phyloP scores from a whole-genome alignment of 1,140 invertebrate genomes.

The Fopius arisanus region DNA sequence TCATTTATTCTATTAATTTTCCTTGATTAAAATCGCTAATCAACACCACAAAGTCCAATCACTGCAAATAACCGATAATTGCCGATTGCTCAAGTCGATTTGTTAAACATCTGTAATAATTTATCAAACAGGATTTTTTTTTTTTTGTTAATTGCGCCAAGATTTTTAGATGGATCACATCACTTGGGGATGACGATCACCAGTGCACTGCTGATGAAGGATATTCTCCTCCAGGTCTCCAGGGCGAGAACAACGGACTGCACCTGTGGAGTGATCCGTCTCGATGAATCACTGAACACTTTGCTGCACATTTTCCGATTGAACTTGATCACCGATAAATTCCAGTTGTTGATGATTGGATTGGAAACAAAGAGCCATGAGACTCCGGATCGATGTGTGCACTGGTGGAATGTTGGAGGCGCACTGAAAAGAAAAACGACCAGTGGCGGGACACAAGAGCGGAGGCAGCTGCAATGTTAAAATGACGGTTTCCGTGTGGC shows the following conservation, averaged over 20 bases:
- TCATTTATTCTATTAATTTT: too few relatives aligned
- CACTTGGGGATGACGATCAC: conserved; percentile 42
- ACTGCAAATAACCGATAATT: too few relatives aligned
- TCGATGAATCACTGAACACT: neutral
- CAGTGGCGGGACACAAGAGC: neutral
- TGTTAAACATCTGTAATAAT: too few relatives aligned
- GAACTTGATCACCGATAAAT: neutral
- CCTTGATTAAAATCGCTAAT: too few relatives aligned
- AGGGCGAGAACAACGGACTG: conserved; percentile 47
- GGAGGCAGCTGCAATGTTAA: conserved; percentile 31
- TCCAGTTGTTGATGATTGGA: neutral
- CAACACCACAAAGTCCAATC: too few relatives aligned
- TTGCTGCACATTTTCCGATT: conserved; percentile 14
- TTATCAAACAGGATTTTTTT: too few relatives aligned
- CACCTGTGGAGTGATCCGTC: conserved; percentile 12
- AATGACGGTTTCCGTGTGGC: conserved; percentile 27
- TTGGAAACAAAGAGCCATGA: neutral
- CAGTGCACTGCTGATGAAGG: conserved; percentile 49
- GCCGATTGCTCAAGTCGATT: too few relatives aligned
- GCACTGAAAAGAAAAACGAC: conserved; percentile 23
- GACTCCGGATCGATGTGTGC: neutral
- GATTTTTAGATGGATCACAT: too few relatives aligned
- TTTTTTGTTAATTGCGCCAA: neutral
- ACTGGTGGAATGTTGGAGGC: conserved; percentile 1
- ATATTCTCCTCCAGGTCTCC: conserved; percentile 47